Evolutionary conservation across 2,797 vertebrate species (phyloP).

Genomic region (Chelonia mydas): DNA sequence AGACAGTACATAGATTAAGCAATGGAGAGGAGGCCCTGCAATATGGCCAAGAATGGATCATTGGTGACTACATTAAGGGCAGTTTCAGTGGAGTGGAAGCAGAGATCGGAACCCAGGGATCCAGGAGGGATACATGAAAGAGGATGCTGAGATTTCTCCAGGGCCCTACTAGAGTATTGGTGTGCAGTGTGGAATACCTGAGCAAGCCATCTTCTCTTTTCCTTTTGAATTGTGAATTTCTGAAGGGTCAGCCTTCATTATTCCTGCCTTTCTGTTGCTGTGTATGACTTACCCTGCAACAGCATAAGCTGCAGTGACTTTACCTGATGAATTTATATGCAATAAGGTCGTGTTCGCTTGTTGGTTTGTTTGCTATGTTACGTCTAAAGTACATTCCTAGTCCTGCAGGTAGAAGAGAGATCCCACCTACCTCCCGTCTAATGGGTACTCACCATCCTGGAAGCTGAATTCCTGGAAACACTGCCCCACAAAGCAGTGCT

Average conservation of each 20-base stretch:
- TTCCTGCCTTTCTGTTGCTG: accelerated
- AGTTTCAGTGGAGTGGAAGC: neutral
- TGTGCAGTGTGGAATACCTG: neutral
- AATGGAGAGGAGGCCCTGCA: accelerated
- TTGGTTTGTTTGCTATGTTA: accelerated
- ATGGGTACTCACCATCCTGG: neutral
- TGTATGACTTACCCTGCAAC: accelerated
- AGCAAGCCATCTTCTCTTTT: neutral
- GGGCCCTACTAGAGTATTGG: neutral
- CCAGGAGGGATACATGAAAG: neutral
- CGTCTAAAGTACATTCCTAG: accelerated
- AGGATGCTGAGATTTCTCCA: neutral
- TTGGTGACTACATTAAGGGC: accelerated
- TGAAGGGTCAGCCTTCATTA: accelerated
- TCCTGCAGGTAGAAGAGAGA: neutral
- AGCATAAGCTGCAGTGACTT: accelerated
- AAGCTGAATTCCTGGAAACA: neutral
- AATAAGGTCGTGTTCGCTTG: neutral
- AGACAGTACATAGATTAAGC: neutral
- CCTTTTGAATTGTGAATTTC: accelerated
- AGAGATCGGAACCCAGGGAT: neutral
- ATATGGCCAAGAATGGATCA: neutral
- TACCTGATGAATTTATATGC: neutral
- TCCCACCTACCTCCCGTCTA: neutral
- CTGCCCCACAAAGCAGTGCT: accelerated